Evolutionary conservation across 1,140 invertebrate species (phyloP).

Genomic region (Drosophila bocki): DNA sequence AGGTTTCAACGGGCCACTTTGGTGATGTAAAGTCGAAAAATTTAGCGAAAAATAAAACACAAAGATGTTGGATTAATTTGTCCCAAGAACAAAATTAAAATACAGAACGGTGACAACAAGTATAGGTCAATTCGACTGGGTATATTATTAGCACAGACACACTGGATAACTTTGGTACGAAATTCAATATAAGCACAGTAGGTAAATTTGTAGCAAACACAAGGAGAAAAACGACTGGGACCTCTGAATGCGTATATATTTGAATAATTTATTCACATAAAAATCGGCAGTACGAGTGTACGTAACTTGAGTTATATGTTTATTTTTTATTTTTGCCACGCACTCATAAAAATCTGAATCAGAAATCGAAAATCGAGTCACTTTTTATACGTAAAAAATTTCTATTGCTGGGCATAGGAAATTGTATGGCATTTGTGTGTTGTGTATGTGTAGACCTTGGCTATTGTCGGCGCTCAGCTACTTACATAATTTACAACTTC

Average conservation of each 20-base stretch:
- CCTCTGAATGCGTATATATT: background rate
- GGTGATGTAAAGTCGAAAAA: too few species aligned
- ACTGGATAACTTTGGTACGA: slow-evolving; percentile 14
- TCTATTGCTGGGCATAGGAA: slow-evolving; percentile 5
- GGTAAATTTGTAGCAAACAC: background rate
- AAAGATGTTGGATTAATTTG: too few species aligned
- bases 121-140: slow-evolving; percentile 12
- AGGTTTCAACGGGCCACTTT: too few species aligned
- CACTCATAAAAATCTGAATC: background rate
- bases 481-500: background rate
- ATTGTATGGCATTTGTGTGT: slow-evolving; percentile 2
- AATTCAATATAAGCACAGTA: slow-evolving; percentile 14
- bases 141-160: slow-evolving; percentile 11
- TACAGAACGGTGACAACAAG: too few species aligned
- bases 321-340: background rate
- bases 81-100: too few species aligned
- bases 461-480: slow-evolving; percentile 10
- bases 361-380: slow-evolving; percentile 3
- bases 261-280: slow-evolving; percentile 1
- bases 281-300: too few species aligned
- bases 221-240: slow-evolving; percentile 1
- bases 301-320: background rate
- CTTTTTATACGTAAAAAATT: slow-evolving; percentile 6
- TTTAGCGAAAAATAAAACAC: too few species aligned
- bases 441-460: background rate